Conservation (phyloP, 2,797 vertebrate species). For the Setipinna tenuifilis region DNA sequence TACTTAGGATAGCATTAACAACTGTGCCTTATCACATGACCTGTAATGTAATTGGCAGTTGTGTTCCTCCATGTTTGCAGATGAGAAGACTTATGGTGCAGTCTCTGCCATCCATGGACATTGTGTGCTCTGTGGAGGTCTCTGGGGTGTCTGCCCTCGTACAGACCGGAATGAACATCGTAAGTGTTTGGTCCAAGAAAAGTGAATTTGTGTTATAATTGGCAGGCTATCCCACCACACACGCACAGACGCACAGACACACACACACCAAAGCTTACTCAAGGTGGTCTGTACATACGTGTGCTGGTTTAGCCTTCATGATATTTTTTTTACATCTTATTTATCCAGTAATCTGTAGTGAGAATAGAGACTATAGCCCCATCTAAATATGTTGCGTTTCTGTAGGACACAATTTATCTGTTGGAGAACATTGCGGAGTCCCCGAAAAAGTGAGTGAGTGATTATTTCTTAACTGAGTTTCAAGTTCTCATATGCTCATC, state of each 20-base stretch:
- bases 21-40: neutral
- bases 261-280: neutral
- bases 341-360: neutral
- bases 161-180: conserved; percentile 84
- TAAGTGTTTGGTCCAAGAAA: conserved; percentile 53
- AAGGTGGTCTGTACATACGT: no score
- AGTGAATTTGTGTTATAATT: neutral
- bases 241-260: no score
- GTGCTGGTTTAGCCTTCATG: no score
- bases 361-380: conserved; percentile 5
- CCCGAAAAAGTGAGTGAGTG: conserved; percentile 71
- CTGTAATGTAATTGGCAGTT: neutral
- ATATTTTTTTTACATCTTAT: neutral
- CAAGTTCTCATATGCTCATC: no score
- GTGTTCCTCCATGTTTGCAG: conserved; percentile 61
- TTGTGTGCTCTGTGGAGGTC: conserved; percentile 88
- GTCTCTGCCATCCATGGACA: conserved; percentile 84
- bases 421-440: conserved; percentile 85
- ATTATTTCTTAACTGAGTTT: neutral
- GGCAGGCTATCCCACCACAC: no score
- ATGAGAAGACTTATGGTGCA: conserved; percentile 84
- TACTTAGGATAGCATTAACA: no score
- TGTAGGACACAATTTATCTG: conserved; percentile 90
- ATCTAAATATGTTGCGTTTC: conserved; percentile 34
- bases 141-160: conserved; percentile 84